Base-by-base conservation (phyloP, 2,113 vertebrate genomes). In the Aegithalos caudatus region DNA sequence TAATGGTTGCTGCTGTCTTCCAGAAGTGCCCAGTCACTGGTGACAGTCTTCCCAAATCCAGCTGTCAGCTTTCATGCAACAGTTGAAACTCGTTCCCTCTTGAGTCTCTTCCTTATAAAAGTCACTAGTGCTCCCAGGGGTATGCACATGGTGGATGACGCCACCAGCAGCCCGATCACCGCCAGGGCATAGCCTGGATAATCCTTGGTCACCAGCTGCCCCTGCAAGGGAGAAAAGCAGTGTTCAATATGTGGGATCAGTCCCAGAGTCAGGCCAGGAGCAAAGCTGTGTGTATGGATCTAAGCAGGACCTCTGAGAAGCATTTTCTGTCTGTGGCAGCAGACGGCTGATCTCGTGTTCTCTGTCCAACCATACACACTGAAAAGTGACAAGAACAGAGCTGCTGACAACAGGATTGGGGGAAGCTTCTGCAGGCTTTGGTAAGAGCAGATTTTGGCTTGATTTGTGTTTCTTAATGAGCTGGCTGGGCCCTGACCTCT, bases 111-210 rank as follows among this genome's bases (percentile, higher is more conserved):
- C 64, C 4, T 92, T 73, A 98, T 42, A 79, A 96, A 98, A 19
- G 83, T 96, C 18, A 98, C 76, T 53, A 99, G 91, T 61, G 99
- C 99, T 23, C 81, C 96, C 70, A 99, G 64, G 11, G 99, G 99
- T 21, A 99, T 92, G 58, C 99, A 99, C 97, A 98, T 94, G 79
- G 97, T 96, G 12, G 99, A 98, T 3, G 98, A 86, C 0, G 96
- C 97, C 94, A 99, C 97, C 13, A 99, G 98, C 71, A 99, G 95
- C 45, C 97, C 98, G 0, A 99, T 99, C 94, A 98, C 97, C 0
- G 94, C 98, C 37, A 99, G 98, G 8, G 98, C 98, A 0, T 98
- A 98, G 14, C 95, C 7, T 0, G 99, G 99, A 83, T 99, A 99
- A 17, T 98, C 98, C 69, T 86, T 98, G 72, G 97, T 98, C 95